Conservation (phyloP, 2,888 invertebrate genomes). For the Piscicola geometra region DNA sequence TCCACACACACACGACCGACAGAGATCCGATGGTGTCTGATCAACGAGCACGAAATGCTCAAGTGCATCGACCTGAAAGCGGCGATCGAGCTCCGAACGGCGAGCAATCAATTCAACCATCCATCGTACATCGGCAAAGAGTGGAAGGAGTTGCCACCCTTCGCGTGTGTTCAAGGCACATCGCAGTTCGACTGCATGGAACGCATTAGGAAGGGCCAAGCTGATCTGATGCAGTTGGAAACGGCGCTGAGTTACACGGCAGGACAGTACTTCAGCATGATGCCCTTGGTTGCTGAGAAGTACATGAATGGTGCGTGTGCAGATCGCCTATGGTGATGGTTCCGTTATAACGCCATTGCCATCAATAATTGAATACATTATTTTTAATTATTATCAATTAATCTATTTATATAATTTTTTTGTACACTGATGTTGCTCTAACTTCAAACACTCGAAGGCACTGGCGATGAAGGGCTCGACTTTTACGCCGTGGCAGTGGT, state of each 20-base stretch:
- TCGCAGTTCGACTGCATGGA: conserved; percentile 76
- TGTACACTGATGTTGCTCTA: neutral
- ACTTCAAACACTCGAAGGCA: conserved; percentile 31
- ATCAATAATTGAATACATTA: no score
- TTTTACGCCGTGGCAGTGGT: conserved; percentile 74
- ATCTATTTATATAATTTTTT: neutral
- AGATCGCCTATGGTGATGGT: neutral
- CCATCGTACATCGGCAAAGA: conserved; percentile 20
- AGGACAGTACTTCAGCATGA: conserved; percentile 82
- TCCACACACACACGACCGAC: neutral
- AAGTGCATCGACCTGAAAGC: conserved; percentile 76
- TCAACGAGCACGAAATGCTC: conserved; percentile 62
- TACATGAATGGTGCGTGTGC: conserved; percentile 46
- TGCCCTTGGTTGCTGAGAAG: conserved; percentile 67
- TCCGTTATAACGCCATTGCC: no score
- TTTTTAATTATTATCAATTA: neutral
- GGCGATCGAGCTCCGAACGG: conserved; percentile 52
- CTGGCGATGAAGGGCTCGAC: conserved; percentile 39
- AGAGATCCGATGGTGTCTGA: conserved; percentile 72
- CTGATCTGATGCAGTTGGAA: conserved; percentile 80
- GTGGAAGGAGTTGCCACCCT: conserved; percentile 41
- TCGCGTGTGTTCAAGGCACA: conserved; percentile 36
- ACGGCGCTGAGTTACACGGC: conserved; percentile 91
- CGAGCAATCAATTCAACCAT: conserved; percentile 51
- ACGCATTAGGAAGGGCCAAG: conserved; percentile 71